Conservation (phyloP, 2,888 invertebrate species). For the Catocala nupta region DNA sequence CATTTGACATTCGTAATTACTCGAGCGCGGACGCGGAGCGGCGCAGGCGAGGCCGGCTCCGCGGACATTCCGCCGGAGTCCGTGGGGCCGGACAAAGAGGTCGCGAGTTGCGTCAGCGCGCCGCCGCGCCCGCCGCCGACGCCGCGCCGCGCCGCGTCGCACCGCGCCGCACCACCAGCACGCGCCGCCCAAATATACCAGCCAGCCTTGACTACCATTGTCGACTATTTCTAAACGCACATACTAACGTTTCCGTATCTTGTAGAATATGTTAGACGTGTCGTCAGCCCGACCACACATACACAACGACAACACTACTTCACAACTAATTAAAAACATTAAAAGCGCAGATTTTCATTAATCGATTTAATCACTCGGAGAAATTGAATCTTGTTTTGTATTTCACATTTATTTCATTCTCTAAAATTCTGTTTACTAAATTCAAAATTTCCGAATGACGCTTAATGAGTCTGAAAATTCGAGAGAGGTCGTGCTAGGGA, state of each 20-base stretch:
- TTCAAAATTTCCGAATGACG: constrained; percentile 79
- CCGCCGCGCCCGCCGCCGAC: constrained; percentile 51
- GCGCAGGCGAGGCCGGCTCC: constrained; percentile 70
- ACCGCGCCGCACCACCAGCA: constrained; percentile 64
- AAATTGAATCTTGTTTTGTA: constrained; percentile 54
- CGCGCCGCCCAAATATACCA: constrained; percentile 71
- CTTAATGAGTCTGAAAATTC: constrained; percentile 82
- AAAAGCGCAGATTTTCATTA: constrained; percentile 37
- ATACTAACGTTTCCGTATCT: constrained; percentile 64
- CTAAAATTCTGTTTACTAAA: constrained; percentile 75
- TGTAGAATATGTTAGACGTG: constrained; percentile 44
- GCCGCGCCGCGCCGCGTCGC: constrained; percentile 48
- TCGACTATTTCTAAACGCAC: constrained; percentile 70
- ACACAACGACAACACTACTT: constrained; percentile 6
- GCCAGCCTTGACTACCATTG: constrained; percentile 75
- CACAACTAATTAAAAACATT: constrained; percentile 33
- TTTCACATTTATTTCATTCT: constrained; percentile 65
- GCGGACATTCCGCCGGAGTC: constrained; percentile 75
- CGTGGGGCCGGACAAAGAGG: constrained; percentile 84
- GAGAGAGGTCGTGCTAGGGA: constrained; percentile 54
- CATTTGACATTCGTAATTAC: constrained; percentile 88
- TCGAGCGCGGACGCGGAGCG: constrained; percentile 76
- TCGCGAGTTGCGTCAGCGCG: constrained; percentile 83
- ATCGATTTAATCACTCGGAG: constrained; percentile 43
- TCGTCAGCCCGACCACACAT: constrained; percentile 31